Conservation (phyloP, 2,113 vertebrate species). For the Addax nasomaculatus region DNA sequence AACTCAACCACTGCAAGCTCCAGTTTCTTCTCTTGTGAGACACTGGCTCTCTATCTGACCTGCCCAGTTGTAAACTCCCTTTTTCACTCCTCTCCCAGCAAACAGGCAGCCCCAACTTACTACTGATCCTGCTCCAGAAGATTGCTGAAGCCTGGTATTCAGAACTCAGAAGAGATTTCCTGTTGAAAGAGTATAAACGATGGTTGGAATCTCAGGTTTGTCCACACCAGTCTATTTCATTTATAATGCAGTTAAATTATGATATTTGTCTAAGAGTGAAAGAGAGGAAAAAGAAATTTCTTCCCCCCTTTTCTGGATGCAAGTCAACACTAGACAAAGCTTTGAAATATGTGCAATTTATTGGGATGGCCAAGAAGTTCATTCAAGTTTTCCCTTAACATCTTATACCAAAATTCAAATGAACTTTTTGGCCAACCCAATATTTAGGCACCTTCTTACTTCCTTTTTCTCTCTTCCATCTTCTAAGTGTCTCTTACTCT, state of each 20-base stretch:
- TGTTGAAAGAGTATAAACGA: neutral
- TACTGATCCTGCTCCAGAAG: neutral
- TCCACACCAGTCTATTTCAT: neutral
- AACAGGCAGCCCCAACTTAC: neutral
- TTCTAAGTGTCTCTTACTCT: neutral
- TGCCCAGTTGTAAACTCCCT: neutral
- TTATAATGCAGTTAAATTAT: neutral
- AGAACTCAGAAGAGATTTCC: constrained; percentile 5
- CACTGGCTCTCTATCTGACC: neutral
- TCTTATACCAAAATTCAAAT: neutral
- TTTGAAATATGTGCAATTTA: neutral
- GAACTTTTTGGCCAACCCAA: neutral
- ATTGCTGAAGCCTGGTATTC: neutral
- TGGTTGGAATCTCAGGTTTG: neutral
- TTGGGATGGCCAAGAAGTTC: neutral
- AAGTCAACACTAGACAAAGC: neutral
- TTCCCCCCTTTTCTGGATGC: constrained; percentile 1
- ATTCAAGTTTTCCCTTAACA: neutral
- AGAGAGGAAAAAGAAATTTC: neutral
- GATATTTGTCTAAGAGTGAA: neutral
- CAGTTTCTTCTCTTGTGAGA: neutral
- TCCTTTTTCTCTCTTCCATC: neutral
- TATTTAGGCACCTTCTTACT: neutral
- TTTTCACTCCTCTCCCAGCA: neutral
- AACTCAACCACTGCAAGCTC: neutral